Evolutionary conservation across 1,140 invertebrate species (phyloP), one percentile per base, ranked within the genome.

Genomic region (Lysiphlebus fabarum): DNA sequence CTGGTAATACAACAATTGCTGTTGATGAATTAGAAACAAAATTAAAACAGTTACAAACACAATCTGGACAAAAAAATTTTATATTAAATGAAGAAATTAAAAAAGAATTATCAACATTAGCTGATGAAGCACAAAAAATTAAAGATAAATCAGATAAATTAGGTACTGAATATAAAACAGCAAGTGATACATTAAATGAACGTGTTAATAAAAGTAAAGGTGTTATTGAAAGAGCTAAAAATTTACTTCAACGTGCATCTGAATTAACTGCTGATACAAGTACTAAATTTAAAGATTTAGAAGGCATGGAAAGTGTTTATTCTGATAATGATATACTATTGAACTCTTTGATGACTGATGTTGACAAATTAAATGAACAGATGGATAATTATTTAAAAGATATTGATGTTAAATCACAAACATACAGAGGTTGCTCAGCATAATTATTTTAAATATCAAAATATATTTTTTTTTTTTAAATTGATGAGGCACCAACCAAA

Each of bases 181-280:
- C 87, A 9, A 79, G 83, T 38, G 72, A 82, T 17, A 78, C 79
- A 9, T 69, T 92, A 12, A 81, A 84, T 14, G 70, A 81, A 12
- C 86, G 88, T 61, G 82, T 85, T 5, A 79, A 80, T 58, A 80
- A 82, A 50, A 89, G 87, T 37, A 84, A 84, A 50, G 81, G 76
- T 4, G 85, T 90, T 1, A 86, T 90, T 63, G 83, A 86, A 54
- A 82, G 87, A 61, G 90, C 92, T 6, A 86, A 90, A 65, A 74
- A 80, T 36, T 73, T 96, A 17, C 80, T 91, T 34, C 84, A 88
- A 60, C 79, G 85, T 59, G 91, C 92, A 4, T 89, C 86, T 48
- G 85, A 87, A 62, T 75, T 95, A 1, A 90, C 90, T 0, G 85
- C 86, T 56, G 87, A 89, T 62, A 90, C 90, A 0, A 85, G 85